Evolutionary conservation across 2,888 invertebrate species (phyloP).

Genomic region (Chrysolina oricalcia): DNA sequence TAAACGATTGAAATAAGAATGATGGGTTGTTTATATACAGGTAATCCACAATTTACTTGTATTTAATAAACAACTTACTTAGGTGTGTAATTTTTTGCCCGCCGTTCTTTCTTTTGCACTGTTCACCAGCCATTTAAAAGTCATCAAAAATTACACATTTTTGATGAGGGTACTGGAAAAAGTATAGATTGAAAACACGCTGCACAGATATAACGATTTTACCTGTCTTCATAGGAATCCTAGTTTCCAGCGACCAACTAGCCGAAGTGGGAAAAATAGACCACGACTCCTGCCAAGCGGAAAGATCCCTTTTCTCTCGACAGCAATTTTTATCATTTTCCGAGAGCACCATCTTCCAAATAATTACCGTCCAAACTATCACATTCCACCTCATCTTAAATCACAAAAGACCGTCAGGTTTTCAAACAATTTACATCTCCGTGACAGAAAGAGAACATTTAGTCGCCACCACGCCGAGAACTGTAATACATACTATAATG

Average conservation of each 20-base stretch:
- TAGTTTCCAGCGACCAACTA: constrained; percentile 65
- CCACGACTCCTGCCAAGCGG: constrained; percentile 61
- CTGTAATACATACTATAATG: constrained; percentile 25
- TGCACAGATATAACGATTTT: constrained; percentile 19
- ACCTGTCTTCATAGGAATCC: constrained; percentile 67
- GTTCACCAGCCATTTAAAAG: too few relatives aligned
- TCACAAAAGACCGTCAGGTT: constrained; percentile 46
- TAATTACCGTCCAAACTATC: constrained; percentile 9
- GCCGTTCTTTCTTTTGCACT: too few relatives aligned
- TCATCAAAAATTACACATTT: too few relatives aligned
- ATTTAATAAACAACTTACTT: too few relatives aligned
- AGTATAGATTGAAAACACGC: background rate
- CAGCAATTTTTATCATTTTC: constrained; percentile 41
- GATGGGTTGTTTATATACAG: too few relatives aligned
- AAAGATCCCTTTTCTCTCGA: constrained; percentile 51
- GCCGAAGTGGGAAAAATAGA: constrained; percentile 61
- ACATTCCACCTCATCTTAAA: constrained; percentile 29
- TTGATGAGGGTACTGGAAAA: too few relatives aligned
- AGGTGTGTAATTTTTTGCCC: too few relatives aligned
- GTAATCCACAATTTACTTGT: too few relatives aligned
- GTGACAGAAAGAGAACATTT: constrained; percentile 31
- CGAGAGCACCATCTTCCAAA: background rate
- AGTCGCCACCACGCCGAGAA: constrained; percentile 36
- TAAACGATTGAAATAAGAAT: too few relatives aligned
- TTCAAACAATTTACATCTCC: constrained; percentile 42